Base-by-base conservation (phyloP, 1,140 invertebrate genomes). In the Micrasema minimum region DNA sequence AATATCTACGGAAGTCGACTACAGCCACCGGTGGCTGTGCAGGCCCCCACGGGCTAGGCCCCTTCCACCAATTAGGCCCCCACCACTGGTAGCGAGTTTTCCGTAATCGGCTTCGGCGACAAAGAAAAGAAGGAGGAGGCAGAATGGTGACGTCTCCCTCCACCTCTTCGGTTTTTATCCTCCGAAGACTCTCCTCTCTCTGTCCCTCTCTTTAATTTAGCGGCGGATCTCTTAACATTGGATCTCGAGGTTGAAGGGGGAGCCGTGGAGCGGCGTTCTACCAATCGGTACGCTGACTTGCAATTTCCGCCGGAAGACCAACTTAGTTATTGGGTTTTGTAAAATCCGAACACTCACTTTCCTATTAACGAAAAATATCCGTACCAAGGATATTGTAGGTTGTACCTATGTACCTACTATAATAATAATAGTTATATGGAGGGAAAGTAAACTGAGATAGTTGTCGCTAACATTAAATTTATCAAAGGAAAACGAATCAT, bases 311-410 rank as follows among this genome's bases (percentile, higher is more conserved):
- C 35, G 66, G 66, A 67, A 31, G 64, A 48, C 5, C 4, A 11
- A 64, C 61, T 64, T 46, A 64, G 20, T 64, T 23, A 64, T 66
- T 66, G 64, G 64, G 37, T 66, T 66, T 66, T 14, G 64, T 20
- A 37, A 26, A 66, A 14, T 61, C 64, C 18, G 57, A 18, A 50
- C 41, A 48, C 22, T 46, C 41, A 16, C 61, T 26, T 64, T 46
- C 61, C 45, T 22, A 14, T 48, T 45, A 45, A 45, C 22, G 48
- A 64, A 64, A n/a, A n/a, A n/a, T n/a, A n/a, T n/a, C n/a, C n/a
- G n/a, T n/a, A n/a, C n/a, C n/a, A n/a, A n/a, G n/a, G n/a, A n/a
- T n/a, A n/a, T n/a, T n/a, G n/a, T n/a, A n/a, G n/a, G n/a, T n/a
- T n/a, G n/a, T n/a, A n/a, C n/a, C n/a, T n/a, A n/a, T n/a, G n/a